A percentile compares a stretch with the other conserved stretches of the same genome.
phyloP scores from a whole-genome alignment of 2,113 vertebrate species.

The Alosa alosa region DNA sequence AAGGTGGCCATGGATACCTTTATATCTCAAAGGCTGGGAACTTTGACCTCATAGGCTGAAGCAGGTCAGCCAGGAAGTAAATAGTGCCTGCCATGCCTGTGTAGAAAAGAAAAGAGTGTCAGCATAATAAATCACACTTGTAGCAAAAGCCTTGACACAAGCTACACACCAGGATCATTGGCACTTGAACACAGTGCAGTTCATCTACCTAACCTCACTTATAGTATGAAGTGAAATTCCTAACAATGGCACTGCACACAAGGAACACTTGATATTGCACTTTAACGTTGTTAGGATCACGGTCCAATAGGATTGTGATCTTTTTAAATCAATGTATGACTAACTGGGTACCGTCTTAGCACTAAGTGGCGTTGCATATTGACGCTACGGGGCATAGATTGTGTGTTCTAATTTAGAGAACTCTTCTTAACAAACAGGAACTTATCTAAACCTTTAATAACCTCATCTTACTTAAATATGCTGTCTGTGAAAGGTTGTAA shows the following conservation, averaged over 20 bases:
- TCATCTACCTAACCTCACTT: too few relatives aligned
- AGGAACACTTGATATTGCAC: too few relatives aligned
- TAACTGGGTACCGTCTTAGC: too few relatives aligned
- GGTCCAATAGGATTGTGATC: too few relatives aligned
- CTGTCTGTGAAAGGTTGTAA: neutral
- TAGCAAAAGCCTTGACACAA: neutral
- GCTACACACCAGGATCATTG: neutral
- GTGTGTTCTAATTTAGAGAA: too few relatives aligned
- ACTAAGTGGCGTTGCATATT: too few relatives aligned
- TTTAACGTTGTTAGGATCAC: too few relatives aligned
- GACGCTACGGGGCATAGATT: too few relatives aligned
- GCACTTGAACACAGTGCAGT: too few relatives aligned
- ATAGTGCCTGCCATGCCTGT: slow-evolving; percentile 97
- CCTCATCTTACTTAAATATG: neutral
- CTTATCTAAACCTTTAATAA: neutral
- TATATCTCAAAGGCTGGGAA: slow-evolving; percentile 93
- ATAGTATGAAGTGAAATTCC: too few relatives aligned
- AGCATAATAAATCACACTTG: neutral
- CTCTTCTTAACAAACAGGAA: neutral
- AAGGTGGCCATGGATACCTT: slow-evolving; percentile 38
- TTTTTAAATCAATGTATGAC: too few relatives aligned
- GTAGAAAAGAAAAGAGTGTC: slow-evolving; percentile 39
- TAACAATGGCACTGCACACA: too few relatives aligned
- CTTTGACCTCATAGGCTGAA: slow-evolving; percentile 82
- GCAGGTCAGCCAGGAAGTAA: slow-evolving; percentile 91